These are phyloP conservation scores for Thaleichthys pacificus DNA, from an alignment of 2,797 vertebrate genomes.

Conservation along the genomic window DNA sequence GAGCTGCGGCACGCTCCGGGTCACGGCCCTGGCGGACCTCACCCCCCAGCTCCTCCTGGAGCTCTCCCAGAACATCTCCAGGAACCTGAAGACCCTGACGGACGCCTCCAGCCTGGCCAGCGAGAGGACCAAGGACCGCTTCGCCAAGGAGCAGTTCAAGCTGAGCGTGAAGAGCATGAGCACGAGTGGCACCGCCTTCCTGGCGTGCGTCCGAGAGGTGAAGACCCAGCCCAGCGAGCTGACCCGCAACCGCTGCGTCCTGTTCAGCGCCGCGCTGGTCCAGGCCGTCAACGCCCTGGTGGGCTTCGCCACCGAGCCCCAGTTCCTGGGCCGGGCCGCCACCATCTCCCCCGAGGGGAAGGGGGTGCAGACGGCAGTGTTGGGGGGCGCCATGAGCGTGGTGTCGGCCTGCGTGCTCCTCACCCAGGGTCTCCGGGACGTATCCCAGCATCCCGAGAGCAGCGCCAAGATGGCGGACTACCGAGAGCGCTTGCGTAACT, in stretches of 20 bases:
- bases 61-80: conserved; percentile 93
- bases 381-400: conserved; percentile 98
- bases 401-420: conserved; percentile 97
- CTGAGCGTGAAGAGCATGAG: conserved; percentile 95
- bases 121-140: conserved; percentile 90
- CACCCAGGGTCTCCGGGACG: conserved; percentile 97
- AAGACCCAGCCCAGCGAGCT: conserved; percentile 92
- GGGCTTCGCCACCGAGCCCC: conserved; percentile 95
- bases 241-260: conserved; percentile 87
- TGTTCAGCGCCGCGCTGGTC: conserved; percentile 91
- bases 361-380: conserved; percentile 94
- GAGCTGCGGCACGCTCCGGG: conserved; percentile 85
- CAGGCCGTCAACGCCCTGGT: conserved; percentile 92
- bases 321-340: conserved; percentile 93
- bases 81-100: conserved; percentile 92
- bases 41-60: conserved; percentile 93
- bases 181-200: conserved; percentile 90
- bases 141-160: conserved; percentile 96
- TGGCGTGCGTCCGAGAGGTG: conserved; percentile 94
- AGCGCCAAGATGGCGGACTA: conserved; percentile 94
- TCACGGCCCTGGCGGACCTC: conserved; percentile 85
- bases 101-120: conserved; percentile 92
- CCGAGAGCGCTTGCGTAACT: conserved; percentile 91
- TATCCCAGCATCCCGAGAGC: conserved; percentile 93
- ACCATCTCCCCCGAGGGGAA: conserved; percentile 88